Evolutionary conservation across 2,888 invertebrate genomes (phyloP).

Genomic region (Napeogenes inachia): DNA sequence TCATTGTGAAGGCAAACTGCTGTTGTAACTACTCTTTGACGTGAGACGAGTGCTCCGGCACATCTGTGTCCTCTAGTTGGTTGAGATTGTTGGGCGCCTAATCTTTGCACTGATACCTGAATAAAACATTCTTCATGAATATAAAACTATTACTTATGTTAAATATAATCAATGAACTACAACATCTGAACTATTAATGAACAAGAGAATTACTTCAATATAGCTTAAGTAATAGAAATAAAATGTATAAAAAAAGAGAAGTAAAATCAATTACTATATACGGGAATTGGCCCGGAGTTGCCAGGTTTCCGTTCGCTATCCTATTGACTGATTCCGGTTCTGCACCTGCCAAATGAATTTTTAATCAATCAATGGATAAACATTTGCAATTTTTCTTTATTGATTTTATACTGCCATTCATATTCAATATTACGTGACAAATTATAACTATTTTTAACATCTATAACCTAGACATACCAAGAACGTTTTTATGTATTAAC

Average conservation of each 20-base stretch:
- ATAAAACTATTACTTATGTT: no score
- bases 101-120: constrained; percentile 35
- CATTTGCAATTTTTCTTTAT: no score
- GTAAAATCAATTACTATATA: constrained; percentile 33
- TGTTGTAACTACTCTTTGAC: constrained; percentile 33
- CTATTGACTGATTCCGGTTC: constrained; percentile 22
- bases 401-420: no score
- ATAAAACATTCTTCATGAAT: not conserved
- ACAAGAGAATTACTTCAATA: no score
- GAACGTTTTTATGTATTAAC: no score
- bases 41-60: constrained; percentile 36
- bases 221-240: not conserved
- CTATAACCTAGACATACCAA: no score
- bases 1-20: constrained; percentile 32
- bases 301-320: constrained; percentile 34
- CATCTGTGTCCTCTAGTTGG: constrained; percentile 36
- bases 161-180: no score
- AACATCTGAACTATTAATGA: no score
- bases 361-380: not conserved
- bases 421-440: no score
- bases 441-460: no score
- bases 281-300: constrained; percentile 34
- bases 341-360: constrained; percentile 24
- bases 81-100: constrained; percentile 10
- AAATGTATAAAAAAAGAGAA: not conserved